phyloP scores from a whole-genome alignment of 2,888 invertebrate species.

The Eudasyphora cyanicolor region DNA sequence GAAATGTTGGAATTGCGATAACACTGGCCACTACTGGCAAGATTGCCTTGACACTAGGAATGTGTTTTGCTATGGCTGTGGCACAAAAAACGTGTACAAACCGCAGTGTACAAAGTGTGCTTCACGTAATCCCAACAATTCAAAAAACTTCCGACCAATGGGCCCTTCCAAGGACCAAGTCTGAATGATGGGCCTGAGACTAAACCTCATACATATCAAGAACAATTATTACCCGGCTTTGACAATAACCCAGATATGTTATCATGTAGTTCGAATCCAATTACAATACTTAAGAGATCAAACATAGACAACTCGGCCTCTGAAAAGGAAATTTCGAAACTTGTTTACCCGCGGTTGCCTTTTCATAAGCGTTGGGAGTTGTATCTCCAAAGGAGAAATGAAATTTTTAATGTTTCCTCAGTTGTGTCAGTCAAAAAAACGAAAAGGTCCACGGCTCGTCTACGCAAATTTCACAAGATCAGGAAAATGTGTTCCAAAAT shows the following conservation, averaged over 20 bases:
- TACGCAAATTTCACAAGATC: not conserved
- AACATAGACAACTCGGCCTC: not conserved
- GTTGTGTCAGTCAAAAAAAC: not conserved
- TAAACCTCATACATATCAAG: not conserved
- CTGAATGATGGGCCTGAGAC: not conserved
- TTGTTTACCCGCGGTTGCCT: not conserved
- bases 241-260: too few species aligned
- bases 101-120: not conserved
- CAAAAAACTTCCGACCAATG: not conserved
- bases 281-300: not conserved
- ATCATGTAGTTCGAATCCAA: not conserved
- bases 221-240: not conserved
- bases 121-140: not conserved
- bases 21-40: too few species aligned
- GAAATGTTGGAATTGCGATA: too few species aligned
- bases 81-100: too few species aligned
- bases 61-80: constrained; percentile 45
- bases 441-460: not conserved
- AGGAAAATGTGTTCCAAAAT: not conserved
- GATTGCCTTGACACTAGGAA: constrained; percentile 39
- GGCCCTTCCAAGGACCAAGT: not conserved
- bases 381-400: not conserved
- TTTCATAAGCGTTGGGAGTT: constrained; percentile 24
- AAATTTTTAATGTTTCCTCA: constrained; percentile 8
- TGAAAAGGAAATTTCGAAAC: not conserved